phyloP scores from a whole-genome alignment of 2,797 vertebrate genomes.

The Falco novaeseelandiae region DNA sequence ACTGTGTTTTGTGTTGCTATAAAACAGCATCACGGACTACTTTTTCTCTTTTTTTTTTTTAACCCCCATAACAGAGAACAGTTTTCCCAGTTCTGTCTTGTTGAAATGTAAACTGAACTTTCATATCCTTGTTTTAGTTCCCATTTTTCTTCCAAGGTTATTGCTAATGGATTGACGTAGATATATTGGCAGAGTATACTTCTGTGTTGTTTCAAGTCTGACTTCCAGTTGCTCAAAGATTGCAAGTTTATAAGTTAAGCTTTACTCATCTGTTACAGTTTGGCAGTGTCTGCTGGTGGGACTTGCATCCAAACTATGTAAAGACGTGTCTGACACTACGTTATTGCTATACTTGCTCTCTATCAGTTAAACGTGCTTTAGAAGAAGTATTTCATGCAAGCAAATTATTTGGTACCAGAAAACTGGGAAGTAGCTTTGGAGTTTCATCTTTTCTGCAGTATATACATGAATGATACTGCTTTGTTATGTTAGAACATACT shows the following conservation, averaged over 20 bases:
- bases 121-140: constrained; percentile 8
- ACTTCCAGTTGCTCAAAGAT: background rate
- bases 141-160: background rate
- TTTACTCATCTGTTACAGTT: background rate
- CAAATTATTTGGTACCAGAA: background rate
- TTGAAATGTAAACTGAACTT: background rate
- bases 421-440: background rate
- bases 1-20: background rate
- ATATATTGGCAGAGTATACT: background rate
- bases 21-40: background rate
- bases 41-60: background rate
- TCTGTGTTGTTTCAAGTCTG: background rate
- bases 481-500: background rate
- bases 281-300: background rate
- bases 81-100: background rate
- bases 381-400: background rate
- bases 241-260: background rate
- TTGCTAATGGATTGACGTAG: background rate
- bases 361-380: background rate
- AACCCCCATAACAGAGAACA: background rate
- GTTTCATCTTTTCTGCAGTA: background rate
- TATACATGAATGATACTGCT: background rate
- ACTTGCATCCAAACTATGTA: no score
- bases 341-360: background rate
- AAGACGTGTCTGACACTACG: no score